Base-by-base conservation (phyloP, 1,140 invertebrate species). In the Procambarus virginalis region DNA sequence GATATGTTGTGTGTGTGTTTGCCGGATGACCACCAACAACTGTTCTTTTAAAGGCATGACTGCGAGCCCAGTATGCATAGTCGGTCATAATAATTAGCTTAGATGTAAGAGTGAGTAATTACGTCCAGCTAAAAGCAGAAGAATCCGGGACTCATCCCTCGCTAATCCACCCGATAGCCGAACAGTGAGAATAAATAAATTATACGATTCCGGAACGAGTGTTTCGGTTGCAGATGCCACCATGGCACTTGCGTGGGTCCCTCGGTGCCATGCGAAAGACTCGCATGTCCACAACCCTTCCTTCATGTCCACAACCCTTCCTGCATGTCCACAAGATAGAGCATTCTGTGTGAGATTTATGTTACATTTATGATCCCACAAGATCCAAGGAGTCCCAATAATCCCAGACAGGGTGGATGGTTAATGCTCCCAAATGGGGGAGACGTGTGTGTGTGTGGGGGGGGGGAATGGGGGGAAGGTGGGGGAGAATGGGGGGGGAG, bases 391-490 rank as follows among this genome's bases (percentile, higher is more conserved):
- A 73, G 68, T 73, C 34, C 34, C 68, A 73, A 34, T 73, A 73
- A 73, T 73, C 68, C 68, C 5, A 10, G 68, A 22, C 68, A 73
- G 10, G 6, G 68, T 34, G n/a, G 68, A 9, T 22, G 14, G 68
- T 22, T 73, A 73, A 73, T 73, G n/a, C 68, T 73, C 5, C 68
- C 68, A 73, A 73, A 73, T 73, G 68, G 68, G n/a, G 3, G n/a
- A 20, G 68, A 73, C 68, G 68, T 73, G 68, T 64, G 68, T 22
- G 68, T 22, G 68, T 73, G 68, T 64, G 68, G 68, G 68, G 5
- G n/a, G 34, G 34, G 34, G 34, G 34, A 34, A 34, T 34, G 34
- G 34, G 34, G 34, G 34, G 34, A 34, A 34, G 34, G 34, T 34
- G 34, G 34, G 34, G 34, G 34, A 34, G 34, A 34, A 34, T 34